Conservation (phyloP, 2,888 invertebrate genomes). For the Tryphoninae sp. region DNA sequence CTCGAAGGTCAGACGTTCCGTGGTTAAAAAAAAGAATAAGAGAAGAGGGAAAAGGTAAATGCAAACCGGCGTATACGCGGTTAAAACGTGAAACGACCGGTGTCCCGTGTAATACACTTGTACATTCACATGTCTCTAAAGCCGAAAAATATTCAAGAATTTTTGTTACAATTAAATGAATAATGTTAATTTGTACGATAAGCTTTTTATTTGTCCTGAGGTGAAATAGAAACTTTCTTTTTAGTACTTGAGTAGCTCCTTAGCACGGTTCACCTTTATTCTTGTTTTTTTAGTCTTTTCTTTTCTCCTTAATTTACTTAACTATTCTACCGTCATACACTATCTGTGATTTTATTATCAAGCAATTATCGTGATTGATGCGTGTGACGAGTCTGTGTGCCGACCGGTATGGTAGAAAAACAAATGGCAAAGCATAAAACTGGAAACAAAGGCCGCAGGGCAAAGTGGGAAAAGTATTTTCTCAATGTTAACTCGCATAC, state of each 20-base stretch:
- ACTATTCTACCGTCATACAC: slow-evolving; percentile 68
- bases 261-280: neutral
- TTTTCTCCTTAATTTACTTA: slow-evolving; percentile 63
- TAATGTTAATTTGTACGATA: slow-evolving; percentile 76
- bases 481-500: neutral
- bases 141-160: slow-evolving; percentile 69
- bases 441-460: neutral
- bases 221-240: slow-evolving; percentile 64
- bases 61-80: neutral
- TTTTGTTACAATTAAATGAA: slow-evolving; percentile 72
- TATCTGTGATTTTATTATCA: slow-evolving; percentile 24
- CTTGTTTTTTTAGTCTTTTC: neutral
- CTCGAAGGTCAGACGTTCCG: slow-evolving; percentile 28
- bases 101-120: slow-evolving; percentile 68
- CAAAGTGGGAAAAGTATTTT: neutral
- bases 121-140: slow-evolving; percentile 72
- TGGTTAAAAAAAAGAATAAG: slow-evolving; percentile 1
- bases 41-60: neutral
- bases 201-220: slow-evolving; percentile 71
- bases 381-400: slow-evolving; percentile 6
- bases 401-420: neutral
- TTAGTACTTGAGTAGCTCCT: slow-evolving; percentile 62
- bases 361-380: slow-evolving; percentile 26
- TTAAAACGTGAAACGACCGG: slow-evolving; percentile 1
- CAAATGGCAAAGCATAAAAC: neutral